Conservation (phyloP, 1,140 invertebrate species). For the Wiebesia pumilae region DNA sequence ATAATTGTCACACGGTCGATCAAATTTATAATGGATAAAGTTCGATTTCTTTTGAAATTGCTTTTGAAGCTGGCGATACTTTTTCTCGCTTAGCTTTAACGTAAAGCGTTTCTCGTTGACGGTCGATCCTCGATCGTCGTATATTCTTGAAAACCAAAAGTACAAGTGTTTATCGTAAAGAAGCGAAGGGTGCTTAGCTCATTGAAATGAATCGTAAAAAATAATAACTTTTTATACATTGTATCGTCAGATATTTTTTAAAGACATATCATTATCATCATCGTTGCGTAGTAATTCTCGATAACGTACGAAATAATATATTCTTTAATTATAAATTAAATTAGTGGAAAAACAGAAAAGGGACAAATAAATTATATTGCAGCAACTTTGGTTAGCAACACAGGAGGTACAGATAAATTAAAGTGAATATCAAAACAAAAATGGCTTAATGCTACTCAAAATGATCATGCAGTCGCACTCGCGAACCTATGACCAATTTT, state of each 20-base stretch:
- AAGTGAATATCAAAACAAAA: slow-evolving; percentile 13
- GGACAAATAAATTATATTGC: not conserved
- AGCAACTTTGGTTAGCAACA: slow-evolving; percentile 16
- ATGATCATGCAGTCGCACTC: slow-evolving; percentile 47
- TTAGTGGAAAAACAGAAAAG: not conserved
- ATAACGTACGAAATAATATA: slow-evolving; percentile 30
- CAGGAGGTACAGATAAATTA: not conserved
- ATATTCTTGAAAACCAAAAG: slow-evolving; percentile 63
- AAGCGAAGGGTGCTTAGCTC: slow-evolving; percentile 59
- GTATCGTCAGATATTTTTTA: slow-evolving; percentile 51
- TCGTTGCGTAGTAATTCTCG: slow-evolving; percentile 22
- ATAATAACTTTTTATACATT: slow-evolving; percentile 55
- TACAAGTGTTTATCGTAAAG: slow-evolving; percentile 57
- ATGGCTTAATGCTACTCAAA: slow-evolving; percentile 26
- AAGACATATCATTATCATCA: slow-evolving; percentile 53
- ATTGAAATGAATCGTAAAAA: slow-evolving; percentile 52
- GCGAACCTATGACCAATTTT: slow-evolving; percentile 59
- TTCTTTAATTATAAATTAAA: slow-evolving; percentile 17
- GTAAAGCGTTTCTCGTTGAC: slow-evolving; percentile 32
- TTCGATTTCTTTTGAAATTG: slow-evolving; percentile 58
- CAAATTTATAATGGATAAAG: slow-evolving; percentile 51
- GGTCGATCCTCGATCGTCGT: slow-evolving; percentile 54
- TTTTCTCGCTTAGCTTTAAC: slow-evolving; percentile 43
- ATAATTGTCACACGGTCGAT: slow-evolving; percentile 52
- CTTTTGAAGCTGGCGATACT: slow-evolving; percentile 57